These are phyloP conservation scores for Tiphia femorata DNA, from an alignment of 2,888 invertebrate species.

Conservation along the genomic window DNA sequence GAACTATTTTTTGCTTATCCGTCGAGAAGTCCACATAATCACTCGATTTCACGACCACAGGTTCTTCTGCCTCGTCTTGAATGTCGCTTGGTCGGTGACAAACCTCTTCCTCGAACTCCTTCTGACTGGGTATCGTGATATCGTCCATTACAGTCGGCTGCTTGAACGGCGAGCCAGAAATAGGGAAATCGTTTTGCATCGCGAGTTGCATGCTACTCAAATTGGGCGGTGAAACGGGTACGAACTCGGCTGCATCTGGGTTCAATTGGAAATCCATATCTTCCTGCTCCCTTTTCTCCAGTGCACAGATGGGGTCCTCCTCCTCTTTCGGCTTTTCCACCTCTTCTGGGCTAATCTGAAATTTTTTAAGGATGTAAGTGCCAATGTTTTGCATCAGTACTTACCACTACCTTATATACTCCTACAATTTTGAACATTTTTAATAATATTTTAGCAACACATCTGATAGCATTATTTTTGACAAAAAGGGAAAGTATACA, in stretches of 20 bases:
- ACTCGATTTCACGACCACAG: conserved; percentile 66
- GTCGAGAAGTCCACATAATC: conserved; percentile 31
- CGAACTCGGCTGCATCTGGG: conserved; percentile 88
- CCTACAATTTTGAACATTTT: too few relatives aligned
- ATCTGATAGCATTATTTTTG: too few relatives aligned
- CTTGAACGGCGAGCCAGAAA: conserved; percentile 78
- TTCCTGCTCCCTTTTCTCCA: conserved; percentile 59
- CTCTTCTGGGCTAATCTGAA: conserved; percentile 42
- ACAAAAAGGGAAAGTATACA: too few relatives aligned
- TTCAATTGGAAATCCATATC: conserved; percentile 84
- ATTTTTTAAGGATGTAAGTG: background rate
- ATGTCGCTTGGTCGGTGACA: conserved; percentile 75
- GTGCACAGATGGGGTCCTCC: conserved; percentile 2
- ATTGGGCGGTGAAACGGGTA: conserved; percentile 75
- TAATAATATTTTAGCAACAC: too few relatives aligned
- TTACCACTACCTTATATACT: too few relatives aligned
- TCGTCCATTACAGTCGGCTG: conserved; percentile 75
- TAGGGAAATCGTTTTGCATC: conserved; percentile 43
- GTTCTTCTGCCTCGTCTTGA: conserved; percentile 65
- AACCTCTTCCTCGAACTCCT: conserved; percentile 77
- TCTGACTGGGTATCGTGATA: conserved; percentile 72
- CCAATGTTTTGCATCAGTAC: too few relatives aligned
- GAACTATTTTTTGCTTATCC: conserved; percentile 59
- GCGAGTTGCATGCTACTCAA: conserved; percentile 2
- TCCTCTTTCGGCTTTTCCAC: conserved; percentile 15